Conservation (phyloP, 1,140 invertebrate genomes). For the Holcopasites calliopsidis region DNA sequence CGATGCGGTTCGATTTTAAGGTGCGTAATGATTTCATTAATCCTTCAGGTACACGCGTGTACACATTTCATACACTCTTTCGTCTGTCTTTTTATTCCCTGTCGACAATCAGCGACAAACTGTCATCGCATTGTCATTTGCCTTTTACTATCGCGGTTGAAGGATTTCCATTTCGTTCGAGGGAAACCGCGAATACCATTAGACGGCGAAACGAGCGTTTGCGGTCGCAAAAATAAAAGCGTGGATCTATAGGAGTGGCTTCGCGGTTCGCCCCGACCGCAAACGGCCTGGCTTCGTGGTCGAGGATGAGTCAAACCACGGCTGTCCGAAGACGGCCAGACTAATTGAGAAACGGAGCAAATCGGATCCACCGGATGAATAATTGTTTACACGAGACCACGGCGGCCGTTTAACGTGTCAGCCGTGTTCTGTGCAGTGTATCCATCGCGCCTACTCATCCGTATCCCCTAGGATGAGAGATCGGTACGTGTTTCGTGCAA, state of each 20-base stretch:
- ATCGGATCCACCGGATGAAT: conserved; percentile 51
- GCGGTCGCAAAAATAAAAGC: conserved; percentile 32
- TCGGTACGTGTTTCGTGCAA: conserved; percentile 37
- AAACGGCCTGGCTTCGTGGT: conserved; percentile 29
- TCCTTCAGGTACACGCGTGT: too few species aligned
- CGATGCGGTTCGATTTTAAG: not conserved
- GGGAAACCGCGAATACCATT: not conserved
- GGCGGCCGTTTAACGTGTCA: conserved; percentile 51
- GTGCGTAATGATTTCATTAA: not conserved
- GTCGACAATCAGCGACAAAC: not conserved
- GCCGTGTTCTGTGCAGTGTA: conserved; percentile 58
- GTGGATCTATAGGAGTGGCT: conserved; percentile 23
- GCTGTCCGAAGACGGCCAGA: not conserved
- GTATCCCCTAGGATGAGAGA: conserved; percentile 53
- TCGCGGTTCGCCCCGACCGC: conserved; percentile 29
- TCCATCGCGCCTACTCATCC: conserved; percentile 60
- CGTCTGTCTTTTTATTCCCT: not conserved
- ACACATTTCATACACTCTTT: not conserved
- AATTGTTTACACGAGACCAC: conserved; percentile 59
- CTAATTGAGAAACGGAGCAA: conserved; percentile 48
- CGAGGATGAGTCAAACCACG: conserved; percentile 28
- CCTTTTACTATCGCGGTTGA: not conserved
- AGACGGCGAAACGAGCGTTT: too few species aligned
- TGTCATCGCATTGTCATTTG: not conserved
- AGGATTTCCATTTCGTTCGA: not conserved